Evolutionary conservation across 2,797 vertebrate species (phyloP).

Genomic region (Erethizon dorsatum): DNA sequence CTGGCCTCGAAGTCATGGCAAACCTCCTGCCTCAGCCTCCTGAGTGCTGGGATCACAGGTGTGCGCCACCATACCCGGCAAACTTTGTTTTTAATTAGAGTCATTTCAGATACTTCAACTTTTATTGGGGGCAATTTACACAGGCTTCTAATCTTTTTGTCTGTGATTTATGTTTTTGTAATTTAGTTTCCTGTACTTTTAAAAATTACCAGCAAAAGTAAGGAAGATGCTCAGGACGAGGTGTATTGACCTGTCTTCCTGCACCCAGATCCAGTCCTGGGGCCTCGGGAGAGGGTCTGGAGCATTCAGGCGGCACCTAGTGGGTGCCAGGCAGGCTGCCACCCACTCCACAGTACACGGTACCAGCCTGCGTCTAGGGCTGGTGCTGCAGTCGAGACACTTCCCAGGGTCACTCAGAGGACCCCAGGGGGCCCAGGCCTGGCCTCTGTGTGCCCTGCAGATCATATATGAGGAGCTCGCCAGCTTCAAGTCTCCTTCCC

Average conservation of each 20-base stretch:
- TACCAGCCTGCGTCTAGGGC: not conserved
- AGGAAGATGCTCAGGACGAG: fast-evolving
- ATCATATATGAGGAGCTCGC: no score
- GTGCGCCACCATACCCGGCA: not conserved
- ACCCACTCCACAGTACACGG: not conserved
- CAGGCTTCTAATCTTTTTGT: not conserved
- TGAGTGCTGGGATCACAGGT: not conserved
- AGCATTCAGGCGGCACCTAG: fast-evolving
- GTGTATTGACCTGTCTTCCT: fast-evolving
- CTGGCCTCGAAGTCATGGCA: not conserved
- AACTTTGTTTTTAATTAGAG: not conserved
- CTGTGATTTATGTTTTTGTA: not conserved
- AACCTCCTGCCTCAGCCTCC: not conserved
- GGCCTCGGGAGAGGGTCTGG: fast-evolving
- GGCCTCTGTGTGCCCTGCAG: not conserved
- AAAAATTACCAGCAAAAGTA: not conserved
- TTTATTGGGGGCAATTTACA: not conserved
- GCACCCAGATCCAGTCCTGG: fast-evolving
- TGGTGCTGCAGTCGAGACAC: fast-evolving
- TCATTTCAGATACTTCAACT: not conserved
- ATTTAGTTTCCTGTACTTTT: not conserved
- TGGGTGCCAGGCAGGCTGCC: fast-evolving
- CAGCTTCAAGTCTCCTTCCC: not conserved
- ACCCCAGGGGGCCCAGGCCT: fast-evolving
- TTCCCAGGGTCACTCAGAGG: no score